These are phyloP conservation scores for Hirtodrosophila duncani DNA, from an alignment of 2,888 invertebrate species.

Conservation along the genomic window DNA sequence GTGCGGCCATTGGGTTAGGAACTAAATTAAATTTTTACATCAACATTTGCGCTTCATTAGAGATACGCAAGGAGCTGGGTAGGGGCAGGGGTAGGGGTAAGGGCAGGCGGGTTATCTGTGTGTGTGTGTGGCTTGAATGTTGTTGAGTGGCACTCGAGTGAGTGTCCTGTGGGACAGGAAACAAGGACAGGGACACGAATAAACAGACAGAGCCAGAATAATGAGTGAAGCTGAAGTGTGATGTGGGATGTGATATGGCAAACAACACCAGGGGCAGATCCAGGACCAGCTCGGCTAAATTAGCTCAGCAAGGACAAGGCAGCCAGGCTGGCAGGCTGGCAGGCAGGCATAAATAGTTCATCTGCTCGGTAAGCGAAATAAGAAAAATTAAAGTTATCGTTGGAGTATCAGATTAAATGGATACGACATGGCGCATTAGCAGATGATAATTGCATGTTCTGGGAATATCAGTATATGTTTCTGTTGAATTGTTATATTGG, in stretches of 20 bases:
- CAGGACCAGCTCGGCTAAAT: conserved; percentile 34
- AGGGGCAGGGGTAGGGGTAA: not conserved
- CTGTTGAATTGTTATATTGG: too few relatives aligned
- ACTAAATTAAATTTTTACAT: conserved; percentile 71
- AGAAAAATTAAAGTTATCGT: conserved; percentile 31
- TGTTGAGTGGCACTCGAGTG: conserved; percentile 54
- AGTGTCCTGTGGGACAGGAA: conserved; percentile 48
- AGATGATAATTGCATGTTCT: conserved; percentile 26
- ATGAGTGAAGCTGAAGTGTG: conserved; percentile 58
- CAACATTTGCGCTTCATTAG: conserved; percentile 71
- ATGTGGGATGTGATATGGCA: conserved; percentile 50
- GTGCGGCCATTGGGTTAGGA: conserved; percentile 54
- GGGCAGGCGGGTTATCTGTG: not conserved
- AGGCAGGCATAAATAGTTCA: not conserved
- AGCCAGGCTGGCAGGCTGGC: conserved; percentile 16
- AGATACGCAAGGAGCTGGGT: conserved; percentile 37
- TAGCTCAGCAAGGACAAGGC: too few relatives aligned
- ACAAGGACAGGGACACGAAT: conserved; percentile 19
- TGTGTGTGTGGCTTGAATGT: conserved; percentile 37
- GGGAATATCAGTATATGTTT: too few relatives aligned
- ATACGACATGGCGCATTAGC: conserved; percentile 20
- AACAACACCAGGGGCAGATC: too few relatives aligned
- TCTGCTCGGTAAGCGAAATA: conserved; percentile 16
- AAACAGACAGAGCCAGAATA: conserved; percentile 43
- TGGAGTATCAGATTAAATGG: conserved; percentile 39